Percentiles rank a stretch among this genome's conserved stretches.
Conservation (phyloP, 2,797 vertebrate species). For the Oceanodroma leucorhoa region DNA sequence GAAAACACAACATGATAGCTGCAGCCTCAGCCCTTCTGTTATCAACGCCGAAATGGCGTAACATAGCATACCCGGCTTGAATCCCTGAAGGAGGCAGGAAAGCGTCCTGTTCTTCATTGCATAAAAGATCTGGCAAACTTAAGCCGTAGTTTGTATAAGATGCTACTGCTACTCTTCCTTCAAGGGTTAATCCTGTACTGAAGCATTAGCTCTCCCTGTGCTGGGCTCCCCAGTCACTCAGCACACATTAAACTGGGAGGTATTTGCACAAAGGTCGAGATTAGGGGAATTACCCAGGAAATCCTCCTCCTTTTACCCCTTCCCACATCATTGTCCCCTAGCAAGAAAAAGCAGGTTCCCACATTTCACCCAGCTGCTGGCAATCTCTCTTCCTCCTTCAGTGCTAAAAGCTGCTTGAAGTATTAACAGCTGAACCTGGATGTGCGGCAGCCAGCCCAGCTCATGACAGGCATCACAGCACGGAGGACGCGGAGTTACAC, state of each 20-base stretch:
- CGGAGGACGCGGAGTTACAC: background rate
- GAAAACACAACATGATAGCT: background rate
- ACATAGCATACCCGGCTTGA: background rate
- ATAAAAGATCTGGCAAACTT: background rate
- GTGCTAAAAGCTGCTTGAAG: constrained; percentile 25
- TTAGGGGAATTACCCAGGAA: background rate
- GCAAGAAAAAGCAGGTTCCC: background rate
- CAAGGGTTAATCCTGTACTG: background rate
- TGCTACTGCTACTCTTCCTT: background rate
- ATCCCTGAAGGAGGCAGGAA: background rate
- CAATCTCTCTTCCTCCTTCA: background rate
- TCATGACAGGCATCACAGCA: constrained; percentile 1
- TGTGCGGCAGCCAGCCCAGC: background rate
- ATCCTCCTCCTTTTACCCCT: background rate
- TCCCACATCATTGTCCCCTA: background rate
- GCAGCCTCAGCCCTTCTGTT: background rate
- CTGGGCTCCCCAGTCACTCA: background rate
- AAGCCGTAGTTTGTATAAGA: background rate
- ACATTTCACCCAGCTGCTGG: background rate
- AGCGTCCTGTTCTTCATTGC: background rate
- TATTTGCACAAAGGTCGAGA: background rate
- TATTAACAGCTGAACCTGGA: constrained; percentile 14
- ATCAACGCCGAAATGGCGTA: background rate
- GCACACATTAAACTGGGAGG: background rate
- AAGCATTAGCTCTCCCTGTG: background rate